Evolutionary conservation across 2,113 vertebrate species (phyloP).

Genomic region (Hippocampus abdominalis): DNA sequence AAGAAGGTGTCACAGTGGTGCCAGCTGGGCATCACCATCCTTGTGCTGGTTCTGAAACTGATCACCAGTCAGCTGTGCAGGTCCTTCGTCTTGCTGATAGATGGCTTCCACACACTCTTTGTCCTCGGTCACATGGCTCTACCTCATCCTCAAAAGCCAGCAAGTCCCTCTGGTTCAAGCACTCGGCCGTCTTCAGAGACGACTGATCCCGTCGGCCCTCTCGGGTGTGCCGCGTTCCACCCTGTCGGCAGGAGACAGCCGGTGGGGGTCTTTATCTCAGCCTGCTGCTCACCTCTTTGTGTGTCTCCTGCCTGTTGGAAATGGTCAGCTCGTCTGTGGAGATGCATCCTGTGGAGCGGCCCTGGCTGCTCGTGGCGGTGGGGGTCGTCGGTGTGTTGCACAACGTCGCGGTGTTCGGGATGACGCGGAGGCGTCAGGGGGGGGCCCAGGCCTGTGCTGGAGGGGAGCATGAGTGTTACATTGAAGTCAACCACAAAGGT

Average conservation of each 20-base stretch:
- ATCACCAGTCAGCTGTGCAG: slow-evolving; percentile 65
- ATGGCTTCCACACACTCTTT: slow-evolving; percentile 72
- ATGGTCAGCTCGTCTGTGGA: slow-evolving; percentile 58
- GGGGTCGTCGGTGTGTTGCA: slow-evolving; percentile 53
- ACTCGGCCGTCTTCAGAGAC: neutral
- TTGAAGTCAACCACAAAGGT: slow-evolving; percentile 46
- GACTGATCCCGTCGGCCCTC: neutral
- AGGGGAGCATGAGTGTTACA: neutral
- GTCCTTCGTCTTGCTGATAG: slow-evolving; percentile 67
- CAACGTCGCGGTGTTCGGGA: slow-evolving; percentile 50
- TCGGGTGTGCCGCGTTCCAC: slow-evolving; percentile 16
- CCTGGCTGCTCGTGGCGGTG: slow-evolving; percentile 53
- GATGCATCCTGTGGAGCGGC: slow-evolving; percentile 51
- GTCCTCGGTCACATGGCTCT: slow-evolving; percentile 58
- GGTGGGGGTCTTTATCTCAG: slow-evolving; percentile 61
- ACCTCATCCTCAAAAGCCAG: neutral
- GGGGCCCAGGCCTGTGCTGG: neutral
- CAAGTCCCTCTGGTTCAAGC: neutral
- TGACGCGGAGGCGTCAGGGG: slow-evolving; percentile 35
- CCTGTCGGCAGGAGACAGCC: slow-evolving; percentile 42
- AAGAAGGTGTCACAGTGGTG: slow-evolving; percentile 46
- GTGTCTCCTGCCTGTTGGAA: slow-evolving; percentile 61
- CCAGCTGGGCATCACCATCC: slow-evolving; percentile 53
- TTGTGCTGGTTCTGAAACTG: slow-evolving; percentile 67
- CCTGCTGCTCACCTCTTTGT: slow-evolving; percentile 68